These are phyloP conservation scores for Strigamia maritima DNA, from an alignment of 2,888 invertebrate genomes.

Conservation along the genomic window DNA sequence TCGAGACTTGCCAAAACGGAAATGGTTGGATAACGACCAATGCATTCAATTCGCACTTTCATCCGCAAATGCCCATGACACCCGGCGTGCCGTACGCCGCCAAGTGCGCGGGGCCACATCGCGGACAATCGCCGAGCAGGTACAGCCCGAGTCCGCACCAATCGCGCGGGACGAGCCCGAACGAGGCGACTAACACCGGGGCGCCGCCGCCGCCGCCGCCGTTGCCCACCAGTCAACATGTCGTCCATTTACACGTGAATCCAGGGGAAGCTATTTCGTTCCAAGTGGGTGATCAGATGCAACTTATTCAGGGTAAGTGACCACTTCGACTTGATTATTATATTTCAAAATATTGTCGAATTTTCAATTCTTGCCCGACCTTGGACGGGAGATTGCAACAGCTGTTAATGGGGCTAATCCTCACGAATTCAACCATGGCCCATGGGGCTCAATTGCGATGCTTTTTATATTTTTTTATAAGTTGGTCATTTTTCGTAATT, in stretches of 20 bases:
- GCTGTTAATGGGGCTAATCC: too few relatives aligned
- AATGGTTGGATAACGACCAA: slow-evolving; percentile 27
- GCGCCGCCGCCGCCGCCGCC: slow-evolving; percentile 25
- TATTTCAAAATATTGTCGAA: background rate
- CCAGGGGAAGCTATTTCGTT: slow-evolving; percentile 74
- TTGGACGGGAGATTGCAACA: too few relatives aligned
- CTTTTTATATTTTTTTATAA: background rate
- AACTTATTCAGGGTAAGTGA: slow-evolving; percentile 69
- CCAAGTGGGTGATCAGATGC: slow-evolving; percentile 69
- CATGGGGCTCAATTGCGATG: too few relatives aligned
- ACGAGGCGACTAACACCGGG: background rate
- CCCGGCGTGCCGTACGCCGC: background rate
- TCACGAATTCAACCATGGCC: too few relatives aligned
- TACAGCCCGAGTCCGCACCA: slow-evolving; percentile 40
- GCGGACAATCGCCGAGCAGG: slow-evolving; percentile 39
- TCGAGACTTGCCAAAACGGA: background rate
- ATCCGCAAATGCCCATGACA: background rate
- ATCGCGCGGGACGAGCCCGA: slow-evolving; percentile 41
- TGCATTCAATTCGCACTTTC: background rate
- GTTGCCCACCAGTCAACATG: slow-evolving; percentile 56
- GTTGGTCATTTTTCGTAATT: background rate
- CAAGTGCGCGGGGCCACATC: slow-evolving; percentile 1
- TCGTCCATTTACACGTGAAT: slow-evolving; percentile 71
- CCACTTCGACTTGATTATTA: background rate
- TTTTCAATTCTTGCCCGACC: too few relatives aligned